Evolutionary conservation across 2,888 invertebrate species (phyloP).

Genomic region (Leptopilina syphax): DNA sequence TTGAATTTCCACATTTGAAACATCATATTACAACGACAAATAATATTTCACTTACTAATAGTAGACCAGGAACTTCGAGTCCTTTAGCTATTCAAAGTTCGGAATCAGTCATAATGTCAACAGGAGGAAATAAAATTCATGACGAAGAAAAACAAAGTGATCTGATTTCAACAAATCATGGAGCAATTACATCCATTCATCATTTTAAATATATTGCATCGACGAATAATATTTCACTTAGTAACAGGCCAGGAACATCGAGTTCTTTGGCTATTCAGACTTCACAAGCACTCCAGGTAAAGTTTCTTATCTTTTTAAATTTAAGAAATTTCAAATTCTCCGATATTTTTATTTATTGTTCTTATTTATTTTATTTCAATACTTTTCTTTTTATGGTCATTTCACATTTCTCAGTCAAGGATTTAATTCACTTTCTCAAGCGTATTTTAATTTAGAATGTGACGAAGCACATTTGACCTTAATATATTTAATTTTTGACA

Average conservation of each 20-base stretch:
- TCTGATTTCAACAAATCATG: constrained; percentile 13
- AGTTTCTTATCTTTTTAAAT: too few relatives aligned
- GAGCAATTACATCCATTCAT: neutral
- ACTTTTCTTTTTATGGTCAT: neutral
- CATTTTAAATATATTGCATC: neutral
- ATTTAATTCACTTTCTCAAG: neutral
- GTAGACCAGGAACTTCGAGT: constrained; percentile 1
- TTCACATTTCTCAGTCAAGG: neutral
- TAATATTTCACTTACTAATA: constrained; percentile 3
- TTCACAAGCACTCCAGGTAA: neutral
- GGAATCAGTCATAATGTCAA: constrained; percentile 8
- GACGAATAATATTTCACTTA: constrained; percentile 21
- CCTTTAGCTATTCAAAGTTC: constrained; percentile 22
- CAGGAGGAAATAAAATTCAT: constrained; percentile 28
- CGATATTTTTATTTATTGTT: too few relatives aligned
- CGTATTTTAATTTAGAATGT: constrained; percentile 31
- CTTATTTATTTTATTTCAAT: too few relatives aligned
- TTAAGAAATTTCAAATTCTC: too few relatives aligned
- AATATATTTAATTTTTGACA: constrained; percentile 18
- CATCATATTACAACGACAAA: neutral
- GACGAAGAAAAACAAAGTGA: constrained; percentile 32
- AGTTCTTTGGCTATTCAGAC: constrained; percentile 4
- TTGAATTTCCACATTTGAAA: neutral
- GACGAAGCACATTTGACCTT: constrained; percentile 26
- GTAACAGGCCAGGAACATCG: constrained; percentile 6